Percentiles rank a stretch among this genome's conserved stretches.
Conservation (phyloP, 2,888 invertebrate genomes). For the Chaetoderma sp. region DNA sequence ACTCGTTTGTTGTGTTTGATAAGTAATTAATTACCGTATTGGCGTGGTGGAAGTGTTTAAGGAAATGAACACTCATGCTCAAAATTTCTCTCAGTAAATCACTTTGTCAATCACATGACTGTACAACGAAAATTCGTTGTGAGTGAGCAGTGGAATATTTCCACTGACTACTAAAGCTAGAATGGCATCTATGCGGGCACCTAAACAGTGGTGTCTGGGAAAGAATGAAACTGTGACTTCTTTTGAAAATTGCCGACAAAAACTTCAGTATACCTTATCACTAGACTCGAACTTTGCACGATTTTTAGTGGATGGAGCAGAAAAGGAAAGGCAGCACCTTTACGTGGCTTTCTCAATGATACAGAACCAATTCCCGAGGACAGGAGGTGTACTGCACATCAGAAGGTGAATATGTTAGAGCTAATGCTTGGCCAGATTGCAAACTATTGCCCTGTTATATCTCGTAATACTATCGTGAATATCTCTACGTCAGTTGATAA, state of each 20-base stretch:
- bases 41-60: too few relatives aligned
- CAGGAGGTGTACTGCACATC: conserved; percentile 18
- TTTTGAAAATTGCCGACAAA: conserved; percentile 25
- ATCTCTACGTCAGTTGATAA: conserved; percentile 26
- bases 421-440: conserved; percentile 37
- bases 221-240: conserved; percentile 24
- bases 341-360: conserved; percentile 28
- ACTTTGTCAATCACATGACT: too few relatives aligned
- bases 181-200: too few relatives aligned
- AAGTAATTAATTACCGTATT: too few relatives aligned
- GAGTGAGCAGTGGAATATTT: too few relatives aligned
- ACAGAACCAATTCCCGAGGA: conserved; percentile 3
- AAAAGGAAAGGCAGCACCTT: conserved; percentile 29
- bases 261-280: conserved; percentile 13
- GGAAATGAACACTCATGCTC: too few relatives aligned
- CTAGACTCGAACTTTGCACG: conserved; percentile 24
- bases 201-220: conserved; percentile 29
- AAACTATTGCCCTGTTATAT: conserved; percentile 33
- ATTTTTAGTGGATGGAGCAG: conserved; percentile 22
- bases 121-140: too few relatives aligned
- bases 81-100: too few relatives aligned
- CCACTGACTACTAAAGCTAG: too few relatives aligned
- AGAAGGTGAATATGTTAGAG: conserved; percentile 31
- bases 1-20: too few relatives aligned
- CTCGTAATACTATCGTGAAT: conserved; percentile 30